Evolutionary conservation across 2,113 vertebrate species (phyloP).

Genomic region (Drymodes brunneopygia): DNA sequence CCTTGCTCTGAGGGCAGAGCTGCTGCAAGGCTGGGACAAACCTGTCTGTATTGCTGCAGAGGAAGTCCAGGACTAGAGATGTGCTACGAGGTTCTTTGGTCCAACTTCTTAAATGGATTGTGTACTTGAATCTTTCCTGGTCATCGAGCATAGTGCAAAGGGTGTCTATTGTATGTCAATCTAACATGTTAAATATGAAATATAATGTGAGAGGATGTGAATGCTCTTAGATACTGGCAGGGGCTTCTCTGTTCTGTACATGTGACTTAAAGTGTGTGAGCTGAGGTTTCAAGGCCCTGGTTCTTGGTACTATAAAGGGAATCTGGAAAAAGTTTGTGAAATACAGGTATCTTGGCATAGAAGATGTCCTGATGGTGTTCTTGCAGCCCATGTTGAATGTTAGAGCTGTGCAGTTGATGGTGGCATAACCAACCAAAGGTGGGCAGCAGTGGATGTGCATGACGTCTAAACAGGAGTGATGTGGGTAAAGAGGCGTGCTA

Average conservation of each 20-base stretch:
- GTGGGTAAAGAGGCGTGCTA: background rate
- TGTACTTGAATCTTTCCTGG: background rate
- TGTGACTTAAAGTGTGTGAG: background rate
- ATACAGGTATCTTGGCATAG: background rate
- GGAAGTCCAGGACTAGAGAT: background rate
- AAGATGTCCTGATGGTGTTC: background rate
- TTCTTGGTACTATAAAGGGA: background rate
- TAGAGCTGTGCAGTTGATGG: background rate
- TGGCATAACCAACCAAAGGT: background rate
- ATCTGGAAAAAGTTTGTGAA: background rate
- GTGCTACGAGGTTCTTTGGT: background rate
- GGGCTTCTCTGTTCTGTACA: background rate
- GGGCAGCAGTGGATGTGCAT: background rate
- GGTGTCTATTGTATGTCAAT: background rate
- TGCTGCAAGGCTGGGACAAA: background rate
- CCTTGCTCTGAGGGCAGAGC: background rate
- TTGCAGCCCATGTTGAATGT: background rate
- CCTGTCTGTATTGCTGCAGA: background rate
- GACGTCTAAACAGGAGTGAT: background rate
- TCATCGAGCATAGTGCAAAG: background rate
- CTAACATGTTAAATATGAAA: background rate
- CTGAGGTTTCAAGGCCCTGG: background rate
- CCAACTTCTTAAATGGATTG: background rate
- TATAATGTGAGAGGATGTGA: background rate
- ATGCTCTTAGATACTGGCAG: background rate